phyloP scores from a whole-genome alignment of 2,888 invertebrate genomes.

The Trichogramma evanescens region DNA sequence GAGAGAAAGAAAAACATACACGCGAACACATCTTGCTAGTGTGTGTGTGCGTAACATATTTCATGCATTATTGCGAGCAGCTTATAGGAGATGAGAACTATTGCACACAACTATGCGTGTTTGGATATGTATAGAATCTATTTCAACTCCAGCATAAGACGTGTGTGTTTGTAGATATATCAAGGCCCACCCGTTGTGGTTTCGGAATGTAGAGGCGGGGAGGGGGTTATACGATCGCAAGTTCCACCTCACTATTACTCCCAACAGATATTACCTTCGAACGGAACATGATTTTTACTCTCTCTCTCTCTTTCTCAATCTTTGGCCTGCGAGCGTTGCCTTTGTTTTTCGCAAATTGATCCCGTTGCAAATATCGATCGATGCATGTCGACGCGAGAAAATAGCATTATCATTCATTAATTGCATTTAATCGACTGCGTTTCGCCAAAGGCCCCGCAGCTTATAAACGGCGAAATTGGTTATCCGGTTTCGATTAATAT shows the following conservation, averaged over 20 bases:
- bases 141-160: background rate
- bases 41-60: background rate
- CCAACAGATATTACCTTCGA: background rate
- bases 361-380: constrained; percentile 8
- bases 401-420: constrained; percentile 22
- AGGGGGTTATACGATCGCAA: constrained; percentile 7
- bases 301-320: constrained; percentile 10
- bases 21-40: constrained; percentile 24
- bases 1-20: constrained; percentile 39
- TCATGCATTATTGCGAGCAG: no score
- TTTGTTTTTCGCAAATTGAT: constrained; percentile 6
- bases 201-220: constrained; percentile 44
- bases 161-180: background rate
- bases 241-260: background rate
- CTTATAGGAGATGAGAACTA: constrained; percentile 22
- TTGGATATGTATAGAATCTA: no score
- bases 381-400: constrained; percentile 6
- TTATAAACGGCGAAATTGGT: no score
- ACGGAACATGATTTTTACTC: constrained; percentile 17
- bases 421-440: background rate
- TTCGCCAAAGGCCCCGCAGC: no score
- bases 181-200: constrained; percentile 42
- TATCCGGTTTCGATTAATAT: no score
- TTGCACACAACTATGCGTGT: constrained; percentile 24
- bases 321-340: constrained; percentile 14